A percentile compares a stretch with the other conserved stretches of the same genome.
Evolutionary conservation across 2,113 vertebrate species (phyloP).

Genomic region (Bambusicola thoracicus): DNA sequence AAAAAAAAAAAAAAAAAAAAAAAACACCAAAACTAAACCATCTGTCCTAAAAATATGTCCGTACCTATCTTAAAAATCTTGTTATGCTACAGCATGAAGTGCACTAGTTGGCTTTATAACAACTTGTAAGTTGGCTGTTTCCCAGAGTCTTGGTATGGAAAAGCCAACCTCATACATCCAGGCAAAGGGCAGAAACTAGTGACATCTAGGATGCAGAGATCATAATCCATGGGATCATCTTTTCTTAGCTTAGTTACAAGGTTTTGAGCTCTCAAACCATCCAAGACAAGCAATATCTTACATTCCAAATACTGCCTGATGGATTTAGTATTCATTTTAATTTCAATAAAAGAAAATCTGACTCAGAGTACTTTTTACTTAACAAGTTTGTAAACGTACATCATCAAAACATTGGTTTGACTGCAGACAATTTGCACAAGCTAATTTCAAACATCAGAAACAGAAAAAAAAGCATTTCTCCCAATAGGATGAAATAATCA

Average conservation of each 20-base stretch:
- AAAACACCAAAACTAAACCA: neutral
- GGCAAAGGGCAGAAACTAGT: neutral
- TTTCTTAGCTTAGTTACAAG: neutral
- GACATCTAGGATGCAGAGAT: neutral
- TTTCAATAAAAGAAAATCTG: neutral
- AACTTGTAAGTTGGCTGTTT: neutral
- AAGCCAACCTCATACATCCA: neutral
- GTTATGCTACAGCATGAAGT: neutral
- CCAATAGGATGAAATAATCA: neutral
- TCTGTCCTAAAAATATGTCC: neutral
- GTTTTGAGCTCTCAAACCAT: neutral
- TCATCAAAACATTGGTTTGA: neutral
- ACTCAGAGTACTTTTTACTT: neutral
- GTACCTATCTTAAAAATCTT: neutral
- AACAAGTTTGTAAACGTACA: neutral
- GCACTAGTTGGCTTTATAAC: too few species aligned
- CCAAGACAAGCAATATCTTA: neutral
- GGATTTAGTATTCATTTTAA: neutral
- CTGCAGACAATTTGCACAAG: neutral
- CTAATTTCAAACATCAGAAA: neutral
- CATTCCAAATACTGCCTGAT: neutral
- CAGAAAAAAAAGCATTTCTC: accelerated
- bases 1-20: too few species aligned
- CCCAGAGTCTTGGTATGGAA: neutral
- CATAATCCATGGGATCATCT: neutral